Evolutionary conservation across 1,140 invertebrate species (phyloP), one percentile per base, ranked within the genome.

Genomic region (Atta texana): DNA sequence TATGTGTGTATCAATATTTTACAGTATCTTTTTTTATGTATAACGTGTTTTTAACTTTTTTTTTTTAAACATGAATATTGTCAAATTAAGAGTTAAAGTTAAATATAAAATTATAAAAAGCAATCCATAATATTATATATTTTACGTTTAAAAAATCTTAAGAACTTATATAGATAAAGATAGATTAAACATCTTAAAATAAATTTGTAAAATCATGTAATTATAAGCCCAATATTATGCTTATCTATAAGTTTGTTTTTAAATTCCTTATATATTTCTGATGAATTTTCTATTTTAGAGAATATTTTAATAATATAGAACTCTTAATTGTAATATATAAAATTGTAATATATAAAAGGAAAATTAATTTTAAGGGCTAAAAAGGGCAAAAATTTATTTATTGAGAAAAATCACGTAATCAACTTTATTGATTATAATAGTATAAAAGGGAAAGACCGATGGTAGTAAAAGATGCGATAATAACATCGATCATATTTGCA

Each of bases 341-440:
- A 59, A 18, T 39, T 39, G 10, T 74, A 75, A 39, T 8, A 39
- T 16, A 39, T 39, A 75, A 59, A 61, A 74, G 21, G 0, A 75
- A 59, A 74, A 39, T 34, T 1, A 75, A 21, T 39, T 59, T 44
- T 24, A 44, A 75, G 55, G 34, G 39, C 0, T 75, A 18, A 59
- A 75, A 59, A 75, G n/a, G 31, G 21, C 21, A 77, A 77, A 39
- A 28, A 44, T 64, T 63, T 51, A 57, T 78, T 53, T 69, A 74
- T 59, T 90, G 78, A 68, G 84, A 92, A 68, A 68, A 68, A 92
- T 87, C 59, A 21, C 39, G 80, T 92, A 92, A 89, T 86, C 64
- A 92, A 92, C 74, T 92, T 92, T 92, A 91, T 86, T 92, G 92
- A 91, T 86, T 63, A 66, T 80, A 81, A 81, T 51, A 51, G 90